Evolutionary conservation across 2,888 invertebrate genomes (phyloP), one percentile per base, ranked within the genome.

Genomic region (Pseudoips prasinana): DNA sequence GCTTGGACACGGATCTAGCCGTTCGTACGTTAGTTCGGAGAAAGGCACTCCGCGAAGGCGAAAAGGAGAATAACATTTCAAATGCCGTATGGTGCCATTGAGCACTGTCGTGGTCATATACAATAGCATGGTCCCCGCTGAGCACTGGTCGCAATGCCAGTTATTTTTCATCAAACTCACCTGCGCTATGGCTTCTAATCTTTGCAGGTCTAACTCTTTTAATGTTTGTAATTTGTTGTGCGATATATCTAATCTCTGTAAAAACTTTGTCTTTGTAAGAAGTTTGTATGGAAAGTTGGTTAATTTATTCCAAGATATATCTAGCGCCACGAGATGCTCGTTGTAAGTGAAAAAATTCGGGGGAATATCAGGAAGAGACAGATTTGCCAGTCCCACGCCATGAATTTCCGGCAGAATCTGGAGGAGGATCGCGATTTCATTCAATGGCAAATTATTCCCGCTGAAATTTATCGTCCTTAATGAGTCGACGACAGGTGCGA

Each of bases 271-370:
- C 35, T 91, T 89, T 1, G 84, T 76, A 0, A 94, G 70, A 26
- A 91, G 73, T 54, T 91, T 90, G 18, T 83, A 83, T 6, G 90
- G 91, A 52, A 94, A 84, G 28, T 79, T 85, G 0, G 78, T 83
- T 35, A 95, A 84, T 65, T 91, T 90, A 79, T 95, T 95, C 64
- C 92, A 91, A 18, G 94, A 94, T 57, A 95, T 78, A 80, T 95
- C 94, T 45, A 95, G 82, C 41, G 90, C 89, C 34, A 90, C 88
- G 40, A 95, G 74, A 50, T 91, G 90, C 19, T 90, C 89, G 50
- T 91, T 90, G 52, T 90, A 89, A 0, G 83, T 90, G 42, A 93
- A 89, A 46, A 92, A 84, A 48, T 90, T 90, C 1, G 83, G 73
- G 0, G 92, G 92, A 25, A 93, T 64, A 5, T 89, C 86, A 3